Evolutionary conservation across 2,888 invertebrate species (phyloP).

Genomic region (Heliothis peltigera): DNA sequence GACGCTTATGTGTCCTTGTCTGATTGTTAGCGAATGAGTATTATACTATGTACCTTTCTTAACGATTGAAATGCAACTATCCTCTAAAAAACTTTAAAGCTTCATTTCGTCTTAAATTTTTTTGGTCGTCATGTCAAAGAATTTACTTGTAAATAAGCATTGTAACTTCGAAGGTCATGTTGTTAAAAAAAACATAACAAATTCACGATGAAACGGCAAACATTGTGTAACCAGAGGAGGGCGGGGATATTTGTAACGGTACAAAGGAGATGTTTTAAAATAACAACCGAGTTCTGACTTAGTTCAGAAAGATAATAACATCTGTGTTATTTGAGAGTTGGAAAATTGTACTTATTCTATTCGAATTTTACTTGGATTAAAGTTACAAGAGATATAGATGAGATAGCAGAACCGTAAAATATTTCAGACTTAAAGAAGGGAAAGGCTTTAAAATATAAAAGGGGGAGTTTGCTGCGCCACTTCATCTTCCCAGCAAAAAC

Average conservation of each 20-base stretch:
- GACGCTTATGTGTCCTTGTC: too few species aligned
- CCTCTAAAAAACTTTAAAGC: too few species aligned
- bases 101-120: too few species aligned
- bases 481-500: too few species aligned
- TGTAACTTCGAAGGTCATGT: slow-evolving; percentile 29
- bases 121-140: too few species aligned
- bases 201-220: slow-evolving; percentile 25
- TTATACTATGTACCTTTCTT: too few species aligned
- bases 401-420: neutral
- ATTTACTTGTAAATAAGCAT: too few species aligned
- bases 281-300: slow-evolving; percentile 29
- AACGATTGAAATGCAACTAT: too few species aligned
- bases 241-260: slow-evolving; percentile 17
- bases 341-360: neutral
- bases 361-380: neutral
- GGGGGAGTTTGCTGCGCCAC: too few species aligned
- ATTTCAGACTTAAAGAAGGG: neutral
- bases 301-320: slow-evolving; percentile 37
- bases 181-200: slow-evolving; percentile 6
- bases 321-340: slow-evolving; percentile 23
- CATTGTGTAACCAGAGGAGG: slow-evolving; percentile 19
- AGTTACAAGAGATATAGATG: too few species aligned
- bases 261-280: slow-evolving; percentile 30
- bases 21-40: too few species aligned
- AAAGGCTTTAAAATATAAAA: neutral